Percentiles rank a stretch among this genome's conserved stretches.
Evolutionary conservation across 2,888 invertebrate genomes (phyloP).

Genomic region (Macroteleia sp.): DNA sequence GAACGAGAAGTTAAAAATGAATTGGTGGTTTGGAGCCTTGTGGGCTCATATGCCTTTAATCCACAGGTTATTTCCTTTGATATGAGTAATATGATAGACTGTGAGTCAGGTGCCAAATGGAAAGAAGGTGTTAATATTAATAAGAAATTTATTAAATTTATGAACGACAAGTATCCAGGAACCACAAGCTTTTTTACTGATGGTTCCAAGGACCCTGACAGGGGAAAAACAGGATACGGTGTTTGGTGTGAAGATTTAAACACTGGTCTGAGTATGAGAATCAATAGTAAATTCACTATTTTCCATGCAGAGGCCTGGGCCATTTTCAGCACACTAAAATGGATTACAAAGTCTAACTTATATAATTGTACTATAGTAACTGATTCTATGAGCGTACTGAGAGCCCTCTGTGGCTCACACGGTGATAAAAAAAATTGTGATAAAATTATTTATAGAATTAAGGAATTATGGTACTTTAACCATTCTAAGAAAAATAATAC

Average conservation of each 20-base stretch:
- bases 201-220: background rate
- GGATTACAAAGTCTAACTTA: background rate
- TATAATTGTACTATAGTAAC: background rate
- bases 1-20: conserved; percentile 84
- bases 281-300: background rate
- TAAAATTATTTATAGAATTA: conserved; percentile 1
- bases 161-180: background rate
- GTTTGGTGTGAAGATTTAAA: background rate
- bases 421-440: conserved; percentile 1
- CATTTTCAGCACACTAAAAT: background rate
- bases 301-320: background rate
- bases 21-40: conserved; percentile 82
- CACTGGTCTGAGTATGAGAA: background rate
- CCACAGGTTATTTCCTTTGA: background rate
- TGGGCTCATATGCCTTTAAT: background rate
- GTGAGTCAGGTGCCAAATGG: background rate
- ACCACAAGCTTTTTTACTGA: background rate
- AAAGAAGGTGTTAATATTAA: background rate
- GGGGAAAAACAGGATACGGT: background rate
- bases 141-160: background rate
- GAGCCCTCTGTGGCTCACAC: background rate
- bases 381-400: conserved; percentile 2
- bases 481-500: background rate
- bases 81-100: background rate
- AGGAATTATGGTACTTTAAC: background rate